Conservation (phyloP, 2,888 invertebrate genomes). For the Andrena fulva region DNA sequence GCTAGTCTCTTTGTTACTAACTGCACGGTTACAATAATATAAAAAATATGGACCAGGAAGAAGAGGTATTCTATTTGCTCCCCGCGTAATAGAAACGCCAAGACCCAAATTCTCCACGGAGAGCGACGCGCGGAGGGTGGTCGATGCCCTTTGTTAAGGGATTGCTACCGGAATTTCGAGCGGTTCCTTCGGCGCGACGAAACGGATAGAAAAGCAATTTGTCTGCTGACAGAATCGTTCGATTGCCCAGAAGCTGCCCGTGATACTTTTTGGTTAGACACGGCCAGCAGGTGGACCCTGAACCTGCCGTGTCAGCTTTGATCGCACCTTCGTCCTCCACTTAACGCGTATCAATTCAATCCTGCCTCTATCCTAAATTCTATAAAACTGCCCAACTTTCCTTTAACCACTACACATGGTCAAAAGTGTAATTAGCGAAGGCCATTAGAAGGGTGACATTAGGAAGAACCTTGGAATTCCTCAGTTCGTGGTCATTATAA, state of each 20-base stretch:
- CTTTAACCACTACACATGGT: background rate
- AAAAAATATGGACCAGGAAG: no score
- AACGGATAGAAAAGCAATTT: conserved; percentile 53
- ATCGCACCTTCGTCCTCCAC: background rate
- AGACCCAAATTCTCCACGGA: background rate
- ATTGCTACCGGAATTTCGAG: conserved; percentile 44
- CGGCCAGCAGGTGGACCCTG: conserved; percentile 12
- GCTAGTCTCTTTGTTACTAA: no score
- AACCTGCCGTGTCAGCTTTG: conserved; percentile 45
- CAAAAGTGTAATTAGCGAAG: conserved; percentile 13
- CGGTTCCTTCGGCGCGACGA: conserved; percentile 10
- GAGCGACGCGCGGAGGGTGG: conserved; percentile 19
- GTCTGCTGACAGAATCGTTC: conserved; percentile 50
- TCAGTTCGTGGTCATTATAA: no score
- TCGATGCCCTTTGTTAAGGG: conserved; percentile 18
- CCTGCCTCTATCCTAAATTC: background rate
- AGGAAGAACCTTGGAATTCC: background rate
- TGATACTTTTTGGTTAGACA: conserved; percentile 40
- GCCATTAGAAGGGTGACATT: conserved; percentile 26
- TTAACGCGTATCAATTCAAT: background rate
- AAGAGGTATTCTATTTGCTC: no score
- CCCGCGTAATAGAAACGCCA: background rate
- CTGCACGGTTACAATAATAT: no score
- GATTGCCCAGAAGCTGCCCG: conserved; percentile 26
- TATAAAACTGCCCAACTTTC: no score